Evolutionary conservation across 2,113 vertebrate species (phyloP).

Genomic region (Crypturellus undulatus): DNA sequence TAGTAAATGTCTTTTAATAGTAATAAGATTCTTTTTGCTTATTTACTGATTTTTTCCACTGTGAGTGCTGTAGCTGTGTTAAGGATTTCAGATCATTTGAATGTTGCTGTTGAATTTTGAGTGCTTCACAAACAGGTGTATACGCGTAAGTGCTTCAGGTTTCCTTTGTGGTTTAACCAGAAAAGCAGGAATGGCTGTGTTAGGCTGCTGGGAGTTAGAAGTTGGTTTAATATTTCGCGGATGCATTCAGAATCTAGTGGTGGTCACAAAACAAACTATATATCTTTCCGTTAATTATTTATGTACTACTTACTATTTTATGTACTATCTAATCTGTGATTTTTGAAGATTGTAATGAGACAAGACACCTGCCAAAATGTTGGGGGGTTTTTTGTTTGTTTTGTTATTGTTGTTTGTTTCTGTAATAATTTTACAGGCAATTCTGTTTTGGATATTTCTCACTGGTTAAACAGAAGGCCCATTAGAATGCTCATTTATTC

Average conservation of each 20-base stretch:
- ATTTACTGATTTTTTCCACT: conserved; percentile 36
- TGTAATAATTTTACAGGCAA: not conserved
- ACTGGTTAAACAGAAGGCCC: not conserved
- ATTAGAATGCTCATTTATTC: not conserved
- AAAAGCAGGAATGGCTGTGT: not conserved
- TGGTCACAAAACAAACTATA: not conserved
- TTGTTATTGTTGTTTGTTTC: not conserved
- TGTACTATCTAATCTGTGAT: not conserved
- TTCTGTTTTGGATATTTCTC: not conserved
- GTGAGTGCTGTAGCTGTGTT: not conserved
- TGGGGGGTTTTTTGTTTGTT: not conserved
- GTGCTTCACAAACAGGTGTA: not conserved
- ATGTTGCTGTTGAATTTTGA: not conserved
- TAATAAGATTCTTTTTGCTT: conserved; percentile 26
- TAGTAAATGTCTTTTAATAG: conserved; percentile 34
- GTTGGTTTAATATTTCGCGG: not conserved
- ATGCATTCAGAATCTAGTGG: not conserved
- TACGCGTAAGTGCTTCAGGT: not conserved
- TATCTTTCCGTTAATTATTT: conserved; percentile 2
- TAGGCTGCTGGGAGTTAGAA: not conserved
- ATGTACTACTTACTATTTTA: not conserved
- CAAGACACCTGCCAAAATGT: not conserved
- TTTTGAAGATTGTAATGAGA: not conserved
- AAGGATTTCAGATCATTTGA: not conserved
- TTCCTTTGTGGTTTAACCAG: not conserved